Percentiles rank a stretch among this genome's conserved stretches.
These are phyloP conservation scores for Nematolebias whitei DNA, from an alignment of 2,113 vertebrate species.

Conservation along the genomic window DNA sequence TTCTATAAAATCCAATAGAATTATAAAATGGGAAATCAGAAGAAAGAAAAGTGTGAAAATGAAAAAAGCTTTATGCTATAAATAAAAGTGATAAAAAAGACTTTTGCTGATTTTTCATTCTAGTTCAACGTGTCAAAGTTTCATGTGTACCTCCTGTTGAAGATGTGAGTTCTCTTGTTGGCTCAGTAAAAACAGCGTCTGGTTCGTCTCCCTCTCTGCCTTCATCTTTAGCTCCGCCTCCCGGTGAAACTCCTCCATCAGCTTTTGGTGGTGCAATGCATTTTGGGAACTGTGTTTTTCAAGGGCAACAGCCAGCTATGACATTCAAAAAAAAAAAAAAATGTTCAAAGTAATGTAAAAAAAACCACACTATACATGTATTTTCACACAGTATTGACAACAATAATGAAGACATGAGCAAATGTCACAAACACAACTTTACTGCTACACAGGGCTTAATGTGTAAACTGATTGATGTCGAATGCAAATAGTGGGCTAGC, in stretches of 20 bases:
- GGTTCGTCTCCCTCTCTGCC: constrained; percentile 83
- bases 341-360: neutral
- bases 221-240: constrained; percentile 81
- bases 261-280: constrained; percentile 71
- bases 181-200: constrained; percentile 79
- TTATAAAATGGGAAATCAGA: no score
- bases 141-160: constrained; percentile 76
- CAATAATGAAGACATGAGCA: neutral
- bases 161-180: constrained; percentile 79
- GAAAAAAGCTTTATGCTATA: no score
- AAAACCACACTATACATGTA: neutral
- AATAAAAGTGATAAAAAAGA: no score
- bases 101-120: no score
- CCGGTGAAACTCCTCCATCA: constrained; percentile 74
- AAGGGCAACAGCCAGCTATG: constrained; percentile 79
- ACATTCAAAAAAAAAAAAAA: constrained; percentile 20
- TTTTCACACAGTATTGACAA: constrained; percentile 4
- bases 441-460: no score
- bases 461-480: no score
- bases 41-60: no score
- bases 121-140: no score
- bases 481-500: no score
- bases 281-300: constrained; percentile 75
- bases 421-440: no score
- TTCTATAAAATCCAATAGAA: no score